phyloP scores from a whole-genome alignment of 2,113 vertebrate genomes.

The Catharus minimus region DNA sequence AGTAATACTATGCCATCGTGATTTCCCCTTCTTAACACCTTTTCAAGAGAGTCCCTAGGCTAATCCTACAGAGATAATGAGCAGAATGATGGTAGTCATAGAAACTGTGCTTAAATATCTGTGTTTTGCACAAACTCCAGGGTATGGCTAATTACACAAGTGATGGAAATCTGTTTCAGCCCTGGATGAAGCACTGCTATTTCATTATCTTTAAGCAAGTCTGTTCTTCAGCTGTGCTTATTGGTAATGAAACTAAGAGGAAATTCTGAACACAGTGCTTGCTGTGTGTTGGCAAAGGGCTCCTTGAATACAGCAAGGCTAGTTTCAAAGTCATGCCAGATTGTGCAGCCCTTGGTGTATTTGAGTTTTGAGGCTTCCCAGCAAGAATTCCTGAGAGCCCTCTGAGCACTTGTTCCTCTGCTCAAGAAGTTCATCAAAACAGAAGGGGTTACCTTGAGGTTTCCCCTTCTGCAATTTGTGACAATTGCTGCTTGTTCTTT shows the following conservation, averaged over 20 bases:
- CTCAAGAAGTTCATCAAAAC: neutral
- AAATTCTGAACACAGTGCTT: neutral
- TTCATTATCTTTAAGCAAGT: neutral
- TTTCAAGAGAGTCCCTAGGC: neutral
- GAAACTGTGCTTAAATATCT: constrained; percentile 39
- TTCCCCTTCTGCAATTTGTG: neutral
- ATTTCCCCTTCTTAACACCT: neutral
- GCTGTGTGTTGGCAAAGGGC: neutral
- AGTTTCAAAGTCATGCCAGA: neutral
- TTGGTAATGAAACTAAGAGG: neutral
- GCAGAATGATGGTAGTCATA: constrained; percentile 34
- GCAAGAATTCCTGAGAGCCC: neutral
- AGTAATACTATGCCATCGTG: neutral
- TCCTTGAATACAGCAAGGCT: neutral
- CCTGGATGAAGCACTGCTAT: neutral
- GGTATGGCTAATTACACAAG: neutral
- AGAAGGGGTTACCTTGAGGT: neutral
- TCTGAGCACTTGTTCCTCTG: neutral
- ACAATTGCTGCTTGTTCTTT: neutral
- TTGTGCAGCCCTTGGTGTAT: neutral
- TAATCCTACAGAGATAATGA: constrained; percentile 7
- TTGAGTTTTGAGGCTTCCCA: neutral
- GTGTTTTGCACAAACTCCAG: neutral
- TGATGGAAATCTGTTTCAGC: constrained; percentile 2
- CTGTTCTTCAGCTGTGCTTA: neutral